Base-by-base conservation (phyloP, 1,140 invertebrate species). In the Euwallacea fornicatus region DNA sequence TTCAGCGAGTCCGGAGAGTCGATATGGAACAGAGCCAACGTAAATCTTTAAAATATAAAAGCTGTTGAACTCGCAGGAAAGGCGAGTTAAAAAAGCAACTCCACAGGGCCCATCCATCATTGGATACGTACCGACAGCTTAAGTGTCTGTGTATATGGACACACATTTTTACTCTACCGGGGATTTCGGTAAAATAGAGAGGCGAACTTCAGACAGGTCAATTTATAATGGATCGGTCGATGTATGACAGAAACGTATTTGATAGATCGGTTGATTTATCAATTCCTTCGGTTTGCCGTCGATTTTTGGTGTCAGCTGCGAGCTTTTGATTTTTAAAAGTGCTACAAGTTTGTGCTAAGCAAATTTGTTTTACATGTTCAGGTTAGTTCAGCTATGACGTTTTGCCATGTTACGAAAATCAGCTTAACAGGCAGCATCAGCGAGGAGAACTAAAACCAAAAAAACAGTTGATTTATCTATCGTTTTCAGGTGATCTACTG, bases 141-240 rank as follows among this genome's bases (percentile, higher is more conserved):
- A 71, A 71, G 69, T 71, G 69, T 71, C 69, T 65, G 21, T 44
- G 69, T 65, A 64, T 71, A 71, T 71, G 69, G 69, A 71, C 69
- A 71, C 61, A 71, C 53, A 65, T 71, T 71, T 71, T 71, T 66
- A 71, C 62, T 65, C 59, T 50, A 46, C 21, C 8, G 15, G 9
- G 43, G 42, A 61, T 50, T 69, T 69, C 55, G 47, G 42, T 56
- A 63, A 71, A 71, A 71, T 65, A 46, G 62, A 65, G 55, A 70
- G 61, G 16, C 41, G 54, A 68, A 68, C 43, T 21, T 50, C 15
- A 41, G 56, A 59, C 43, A 59, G 66, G 66, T 59, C 56, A 68
- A 13, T 68, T 68, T 68, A 71, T 65, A 65, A 71, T 71, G 62
- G 55, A 71, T 71, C 16, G 61, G 33, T 58, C 47, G 55, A 43